phyloP scores from a whole-genome alignment of 2,888 invertebrate species.

The Agriopis aurantiaria region DNA sequence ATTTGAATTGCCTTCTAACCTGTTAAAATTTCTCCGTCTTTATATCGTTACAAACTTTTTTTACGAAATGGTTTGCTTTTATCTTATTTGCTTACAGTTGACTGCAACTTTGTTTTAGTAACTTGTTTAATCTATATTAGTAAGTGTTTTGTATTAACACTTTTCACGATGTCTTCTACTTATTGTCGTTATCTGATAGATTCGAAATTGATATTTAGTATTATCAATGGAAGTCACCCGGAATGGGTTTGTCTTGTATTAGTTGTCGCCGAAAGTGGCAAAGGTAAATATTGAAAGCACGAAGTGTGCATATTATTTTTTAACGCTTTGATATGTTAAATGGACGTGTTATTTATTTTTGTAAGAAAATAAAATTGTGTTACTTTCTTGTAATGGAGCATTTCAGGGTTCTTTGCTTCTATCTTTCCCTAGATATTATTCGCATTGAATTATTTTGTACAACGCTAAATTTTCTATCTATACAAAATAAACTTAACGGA shows the following conservation, averaged over 20 bases:
- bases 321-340: slow-evolving; percentile 71
- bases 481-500: not conserved
- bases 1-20: slow-evolving; percentile 1
- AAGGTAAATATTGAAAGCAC: slow-evolving; percentile 70
- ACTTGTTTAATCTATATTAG: slow-evolving; percentile 1
- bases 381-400: slow-evolving; percentile 2
- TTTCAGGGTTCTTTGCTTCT: not conserved
- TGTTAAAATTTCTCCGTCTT: not conserved
- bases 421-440: not conserved
- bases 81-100: slow-evolving; percentile 19
- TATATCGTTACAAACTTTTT: slow-evolving; percentile 5
- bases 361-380: slow-evolving; percentile 25
- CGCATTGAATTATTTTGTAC: not conserved
- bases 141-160: slow-evolving; percentile 24
- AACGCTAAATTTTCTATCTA: not conserved
- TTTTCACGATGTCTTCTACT: slow-evolving; percentile 24
- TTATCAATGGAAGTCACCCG: slow-evolving; percentile 67
- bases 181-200: slow-evolving; percentile 74
- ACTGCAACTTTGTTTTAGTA: slow-evolving; percentile 1
- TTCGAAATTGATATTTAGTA: slow-evolving; percentile 82
- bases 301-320: slow-evolving; percentile 69
- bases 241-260: slow-evolving; percentile 62
- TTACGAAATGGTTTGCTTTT: slow-evolving; percentile 16
- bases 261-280: slow-evolving; percentile 64
- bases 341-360: slow-evolving; percentile 55